These are phyloP conservation scores for Austrolebias charrua DNA, from an alignment of 2,797 vertebrate genomes.

Conservation along the genomic window DNA sequence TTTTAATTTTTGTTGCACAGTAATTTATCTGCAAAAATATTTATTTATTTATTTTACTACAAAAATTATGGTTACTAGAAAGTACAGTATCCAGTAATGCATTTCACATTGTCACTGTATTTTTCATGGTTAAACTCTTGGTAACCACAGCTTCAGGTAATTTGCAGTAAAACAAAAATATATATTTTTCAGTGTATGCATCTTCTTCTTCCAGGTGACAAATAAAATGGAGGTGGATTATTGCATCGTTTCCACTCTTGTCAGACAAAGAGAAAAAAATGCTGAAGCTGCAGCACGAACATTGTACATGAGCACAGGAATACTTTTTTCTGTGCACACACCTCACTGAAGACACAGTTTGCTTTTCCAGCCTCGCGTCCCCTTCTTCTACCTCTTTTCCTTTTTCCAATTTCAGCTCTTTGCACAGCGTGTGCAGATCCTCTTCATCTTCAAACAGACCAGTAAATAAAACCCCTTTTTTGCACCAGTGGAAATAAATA, in stretches of 20 bases:
- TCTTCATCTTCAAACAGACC: slow-evolving; percentile 69
- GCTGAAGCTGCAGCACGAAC: slow-evolving; percentile 21
- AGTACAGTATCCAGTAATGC: no score
- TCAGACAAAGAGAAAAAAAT: slow-evolving; percentile 4
- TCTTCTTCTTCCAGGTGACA: slow-evolving; percentile 5
- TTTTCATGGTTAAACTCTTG: no score
- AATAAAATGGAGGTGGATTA: slow-evolving; percentile 4
- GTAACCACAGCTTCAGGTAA: no score
- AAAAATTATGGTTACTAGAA: no score
- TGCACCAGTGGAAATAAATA: slow-evolving; percentile 64
- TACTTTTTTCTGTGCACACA: slow-evolving; percentile 29
- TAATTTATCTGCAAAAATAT: no score
- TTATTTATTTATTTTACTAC: no score
- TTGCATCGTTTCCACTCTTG: slow-evolving; percentile 7
- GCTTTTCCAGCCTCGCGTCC: slow-evolving; percentile 34
- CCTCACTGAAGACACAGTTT: slow-evolving; percentile 35
- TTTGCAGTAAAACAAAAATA: no score
- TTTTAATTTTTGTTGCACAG: no score
- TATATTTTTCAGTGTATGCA: neutral
- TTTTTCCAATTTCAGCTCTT: slow-evolving; percentile 71
- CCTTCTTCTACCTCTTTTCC: slow-evolving; percentile 20
- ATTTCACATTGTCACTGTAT: no score
- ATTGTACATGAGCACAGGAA: slow-evolving; percentile 23
- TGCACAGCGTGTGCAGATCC: slow-evolving; percentile 56
- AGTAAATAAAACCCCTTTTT: slow-evolving; percentile 64